A percentile compares a stretch with the other conserved stretches of the same genome.
These are phyloP conservation scores for Ochotona princeps DNA, from an alignment of 2,113 vertebrate genomes.

Conservation along the genomic window DNA sequence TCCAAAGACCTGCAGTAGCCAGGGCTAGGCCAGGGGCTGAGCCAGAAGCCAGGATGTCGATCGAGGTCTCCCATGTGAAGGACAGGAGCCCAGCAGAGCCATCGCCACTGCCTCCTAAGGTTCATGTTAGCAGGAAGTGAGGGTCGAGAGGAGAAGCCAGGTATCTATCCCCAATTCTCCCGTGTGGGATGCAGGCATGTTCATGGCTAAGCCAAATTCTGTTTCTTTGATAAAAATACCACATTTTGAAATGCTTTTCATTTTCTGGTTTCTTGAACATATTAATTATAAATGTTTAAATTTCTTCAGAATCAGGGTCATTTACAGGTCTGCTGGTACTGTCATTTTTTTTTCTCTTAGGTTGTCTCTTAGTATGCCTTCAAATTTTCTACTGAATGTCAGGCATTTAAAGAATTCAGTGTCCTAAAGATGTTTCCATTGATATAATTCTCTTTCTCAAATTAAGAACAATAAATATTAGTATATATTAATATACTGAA, in stretches of 20 bases:
- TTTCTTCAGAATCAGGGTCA: neutral
- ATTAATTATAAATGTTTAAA: conserved; percentile 33
- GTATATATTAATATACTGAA: neutral
- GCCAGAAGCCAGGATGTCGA: too few species aligned
- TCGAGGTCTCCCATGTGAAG: too few species aligned
- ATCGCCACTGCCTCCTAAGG: too few species aligned
- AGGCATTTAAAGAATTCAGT: neutral
- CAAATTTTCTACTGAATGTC: conserved; percentile 5
- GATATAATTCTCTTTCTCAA: neutral
- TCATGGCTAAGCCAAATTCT: too few species aligned
- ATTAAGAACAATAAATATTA: neutral
- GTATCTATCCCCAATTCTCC: too few species aligned
- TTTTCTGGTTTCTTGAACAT: conserved; percentile 5
- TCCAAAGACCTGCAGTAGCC: too few species aligned
- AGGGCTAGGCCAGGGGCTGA: too few species aligned
- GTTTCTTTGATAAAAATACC: neutral
- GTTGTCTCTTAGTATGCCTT: neutral
- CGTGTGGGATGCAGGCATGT: too few species aligned
- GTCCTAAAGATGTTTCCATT: neutral
- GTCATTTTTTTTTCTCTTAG: neutral
- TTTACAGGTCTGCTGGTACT: neutral
- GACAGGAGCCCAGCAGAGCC: too few species aligned
- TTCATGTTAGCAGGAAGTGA: too few species aligned
- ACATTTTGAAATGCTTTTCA: neutral
- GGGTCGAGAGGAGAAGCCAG: too few species aligned